Evolutionary conservation across 2,888 invertebrate species (phyloP).

Genomic region (Bombyx huttoni): DNA sequence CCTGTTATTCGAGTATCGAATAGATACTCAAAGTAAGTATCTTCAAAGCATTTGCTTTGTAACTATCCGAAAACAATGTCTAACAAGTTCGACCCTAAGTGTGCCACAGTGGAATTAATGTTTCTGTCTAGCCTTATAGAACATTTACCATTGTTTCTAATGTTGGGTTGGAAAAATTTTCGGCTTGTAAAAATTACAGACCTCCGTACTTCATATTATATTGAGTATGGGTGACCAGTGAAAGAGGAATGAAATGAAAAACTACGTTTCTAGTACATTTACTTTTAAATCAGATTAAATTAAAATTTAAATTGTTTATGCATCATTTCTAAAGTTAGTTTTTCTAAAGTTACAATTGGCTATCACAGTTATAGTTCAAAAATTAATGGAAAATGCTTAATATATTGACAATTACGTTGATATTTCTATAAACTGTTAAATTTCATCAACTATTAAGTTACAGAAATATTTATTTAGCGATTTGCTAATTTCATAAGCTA

Average conservation of each 20-base stretch:
- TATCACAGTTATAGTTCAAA: no score
- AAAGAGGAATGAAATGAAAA: background rate
- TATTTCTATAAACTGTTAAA: no score
- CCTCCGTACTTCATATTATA: background rate
- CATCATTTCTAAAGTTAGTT: no score
- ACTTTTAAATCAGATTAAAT: background rate
- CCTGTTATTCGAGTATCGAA: background rate
- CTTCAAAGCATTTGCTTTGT: background rate
- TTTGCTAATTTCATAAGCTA: no score
- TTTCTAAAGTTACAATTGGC: no score
- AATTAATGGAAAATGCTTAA: no score
- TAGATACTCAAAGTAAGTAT: background rate
- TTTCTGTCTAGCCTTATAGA: slow-evolving; percentile 37
- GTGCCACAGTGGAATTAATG: slow-evolving; percentile 29
- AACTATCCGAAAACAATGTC: background rate
- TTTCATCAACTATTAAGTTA: no score
- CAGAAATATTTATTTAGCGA: no score
- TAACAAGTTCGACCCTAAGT: slow-evolving; percentile 16
- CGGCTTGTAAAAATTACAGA: background rate
- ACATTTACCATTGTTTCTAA: slow-evolving; percentile 46
- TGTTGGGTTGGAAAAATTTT: slow-evolving; percentile 14
- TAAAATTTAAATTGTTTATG: no score
- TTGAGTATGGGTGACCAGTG: background rate
- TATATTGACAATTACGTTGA: no score
- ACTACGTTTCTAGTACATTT: background rate